Evolutionary conservation across 2,888 invertebrate species (phyloP), one percentile per base, ranked within the genome.

Genomic region (Morinoia aosen): DNA sequence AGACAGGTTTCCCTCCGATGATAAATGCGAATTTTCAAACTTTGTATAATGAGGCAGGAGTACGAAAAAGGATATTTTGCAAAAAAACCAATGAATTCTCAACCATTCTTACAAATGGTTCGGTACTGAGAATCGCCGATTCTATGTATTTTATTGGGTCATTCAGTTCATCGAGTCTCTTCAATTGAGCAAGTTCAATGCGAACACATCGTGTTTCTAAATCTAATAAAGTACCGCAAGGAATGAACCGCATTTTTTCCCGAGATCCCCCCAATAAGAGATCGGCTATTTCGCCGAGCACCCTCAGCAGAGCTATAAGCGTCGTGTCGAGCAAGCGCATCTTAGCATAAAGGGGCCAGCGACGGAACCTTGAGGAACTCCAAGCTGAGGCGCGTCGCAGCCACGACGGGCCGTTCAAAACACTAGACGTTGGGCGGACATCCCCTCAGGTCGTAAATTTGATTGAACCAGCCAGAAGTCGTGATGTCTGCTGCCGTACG

Each of bases 401-500:
- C 88, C 88, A 1, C n/a, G 90, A 90, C 90, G 90, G 40, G 48
- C 25, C 90, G 48, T 90, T 90, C 90, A 40, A 90, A 90, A 90
- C 90, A 90, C 90, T 90, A 90, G 90, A 48, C 90, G 90, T 90
- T 48, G 48, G 93, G 56, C 57, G 57, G 93, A 93, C 93, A 93
- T 93, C 93, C 48, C 93, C 93, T 33, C 57, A 33, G 93, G 93
- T 93, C 93, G 93, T 93, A 93, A 93, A 93, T 93, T 93, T 93
- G 93, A 93, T 93, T 93, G 93, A 93, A 93, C 48, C 93, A 57
- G 93, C 93, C 93, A 93, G 93, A 57, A 93, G 93, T 93, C 93
- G 93, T 93, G 93, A 93, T 93, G 93, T 93, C 93, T 93, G 93
- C 93, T 93, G 93, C 93, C 93, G 93, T 93, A 93, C 93, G 93